Evolutionary conservation across 53 echinoderm and acorn worm genomes (phyloP).

Genomic region (Patiria pectinifera): DNA sequence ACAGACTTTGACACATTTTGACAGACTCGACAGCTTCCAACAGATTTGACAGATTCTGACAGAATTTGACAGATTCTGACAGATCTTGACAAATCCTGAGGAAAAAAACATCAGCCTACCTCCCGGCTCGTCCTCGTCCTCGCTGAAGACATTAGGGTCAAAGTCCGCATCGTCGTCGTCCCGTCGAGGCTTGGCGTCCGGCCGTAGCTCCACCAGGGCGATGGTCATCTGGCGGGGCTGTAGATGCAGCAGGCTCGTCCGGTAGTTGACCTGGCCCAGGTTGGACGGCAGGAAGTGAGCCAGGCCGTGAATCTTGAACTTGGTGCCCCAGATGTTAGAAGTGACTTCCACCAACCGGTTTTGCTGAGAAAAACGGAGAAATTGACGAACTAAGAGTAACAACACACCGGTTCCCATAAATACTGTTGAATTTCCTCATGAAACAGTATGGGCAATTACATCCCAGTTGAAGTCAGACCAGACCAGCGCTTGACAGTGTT

Average conservation of each 20-base stretch:
- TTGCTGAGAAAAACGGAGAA: conserved; percentile 59
- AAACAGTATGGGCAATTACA: no score
- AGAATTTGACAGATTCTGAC: no score
- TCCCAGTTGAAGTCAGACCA: background rate
- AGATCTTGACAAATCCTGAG: no score
- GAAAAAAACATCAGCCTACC: conserved; percentile 37
- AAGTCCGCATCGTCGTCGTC: conserved; percentile 82
- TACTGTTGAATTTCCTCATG: no score
- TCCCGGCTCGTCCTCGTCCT: conserved; percentile 94
- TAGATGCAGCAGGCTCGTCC: conserved; percentile 94
- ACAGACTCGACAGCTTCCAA: no score
- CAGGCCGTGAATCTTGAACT: conserved; percentile 97
- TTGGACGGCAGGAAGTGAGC: conserved; percentile 89
- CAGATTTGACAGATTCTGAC: no score
- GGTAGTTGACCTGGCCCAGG: conserved; percentile 95
- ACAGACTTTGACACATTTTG: no score
- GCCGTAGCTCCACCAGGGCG: conserved; percentile 86
- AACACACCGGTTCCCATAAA: no score
- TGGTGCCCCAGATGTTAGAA: conserved; percentile 99
- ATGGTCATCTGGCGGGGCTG: conserved; percentile 99
- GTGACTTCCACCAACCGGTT: conserved; percentile 92
- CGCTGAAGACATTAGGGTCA: conserved; percentile 96
- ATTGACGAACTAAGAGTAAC: background rate
- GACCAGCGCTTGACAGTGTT: background rate
- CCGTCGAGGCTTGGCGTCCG: conserved; percentile 77